phyloP scores from a whole-genome alignment of 2,888 invertebrate genomes.

The Phanerotoma sp. region DNA sequence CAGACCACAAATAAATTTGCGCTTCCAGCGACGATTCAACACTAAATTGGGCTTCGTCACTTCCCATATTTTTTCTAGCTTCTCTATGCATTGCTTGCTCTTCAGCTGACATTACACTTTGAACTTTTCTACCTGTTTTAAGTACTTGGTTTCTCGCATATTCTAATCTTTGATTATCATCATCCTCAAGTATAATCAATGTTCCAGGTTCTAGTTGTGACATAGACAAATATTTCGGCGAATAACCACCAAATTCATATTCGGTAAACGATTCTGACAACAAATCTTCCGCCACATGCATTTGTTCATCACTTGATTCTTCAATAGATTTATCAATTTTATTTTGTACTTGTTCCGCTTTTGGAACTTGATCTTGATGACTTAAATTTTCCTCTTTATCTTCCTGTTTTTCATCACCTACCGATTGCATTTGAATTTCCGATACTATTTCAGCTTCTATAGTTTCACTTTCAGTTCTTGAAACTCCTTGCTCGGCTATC shows the following conservation, averaged over 20 bases:
- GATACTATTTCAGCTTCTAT: constrained; percentile 40
- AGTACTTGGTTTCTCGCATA: constrained; percentile 71
- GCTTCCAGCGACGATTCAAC: constrained; percentile 85
- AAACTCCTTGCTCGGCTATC: constrained; percentile 80
- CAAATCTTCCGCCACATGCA: constrained; percentile 58
- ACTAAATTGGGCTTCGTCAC: constrained; percentile 88
- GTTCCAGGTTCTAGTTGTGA: constrained; percentile 74
- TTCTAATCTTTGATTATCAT: constrained; percentile 74
- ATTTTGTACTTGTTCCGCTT: constrained; percentile 27
- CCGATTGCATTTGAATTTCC: too few species aligned
- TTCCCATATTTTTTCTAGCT: constrained; percentile 81
- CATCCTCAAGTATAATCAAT: constrained; percentile 72
- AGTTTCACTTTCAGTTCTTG: constrained; percentile 50
- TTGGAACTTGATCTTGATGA: too few species aligned
- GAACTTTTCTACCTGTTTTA: constrained; percentile 64
- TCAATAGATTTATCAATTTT: constrained; percentile 55
- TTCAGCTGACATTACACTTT: constrained; percentile 62
- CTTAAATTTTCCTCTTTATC: too few species aligned
- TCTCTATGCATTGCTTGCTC: constrained; percentile 70
- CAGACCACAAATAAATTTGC: constrained; percentile 92
- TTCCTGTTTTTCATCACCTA: too few species aligned
- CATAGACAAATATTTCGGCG: constrained; percentile 69
- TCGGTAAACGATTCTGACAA: constrained; percentile 65
- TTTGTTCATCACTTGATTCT: constrained; percentile 46
- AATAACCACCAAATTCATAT: constrained; percentile 83